Base-by-base conservation (phyloP, 2,888 invertebrate genomes). In the Exephanes ischioxanthus region DNA sequence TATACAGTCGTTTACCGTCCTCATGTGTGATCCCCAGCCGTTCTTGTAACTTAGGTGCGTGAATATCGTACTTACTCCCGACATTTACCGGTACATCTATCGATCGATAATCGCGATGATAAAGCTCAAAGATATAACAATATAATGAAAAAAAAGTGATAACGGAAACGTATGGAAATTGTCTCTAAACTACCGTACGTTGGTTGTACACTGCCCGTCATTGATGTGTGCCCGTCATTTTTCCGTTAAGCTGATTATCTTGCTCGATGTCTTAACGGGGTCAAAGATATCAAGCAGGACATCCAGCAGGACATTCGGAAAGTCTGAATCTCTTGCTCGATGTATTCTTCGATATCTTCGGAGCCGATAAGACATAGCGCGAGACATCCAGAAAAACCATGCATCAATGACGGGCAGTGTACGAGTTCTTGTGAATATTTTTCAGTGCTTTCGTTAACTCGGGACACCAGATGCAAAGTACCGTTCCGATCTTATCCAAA, bases 31-130 rank as follows among this genome's bases (percentile, higher is more conserved):
- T 51, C 61, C 63, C 79, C 37, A 45, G 37, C 33, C 68, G 75
- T 76, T 41, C 71, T 63, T 51, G 66, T 81, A 79, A 85, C 70
- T 81, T 26, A 79, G 68, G 70, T 85, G 55, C 78, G 79, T 78
- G 55, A 84, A 87, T 89, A 90, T 90, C 88, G 88, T 87, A 86
- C 90, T n/a, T n/a, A n/a, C n/a, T 48, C 22, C 41, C 80, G 83
- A 80, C 83, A 55, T 70, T 87, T 89, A 87, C 87, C 87, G 87
- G 87, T 80, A 73, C 87, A 82, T 68, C 68, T 30, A n/a, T 80
- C n/a, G 53, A 19, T 63, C 66, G 37, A 16, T 16, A 19, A 30
- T 6, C 30, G 19, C 6, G 19, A 63, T 61, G 75, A 79, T 70
- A 79, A 79, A 33, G 41, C 22, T 63, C 48, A 58, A 14, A 7